Percentiles rank a stretch among this genome's conserved stretches.
Conservation (phyloP, 2,113 vertebrate species). For the human (Homo sapiens) region DNA sequence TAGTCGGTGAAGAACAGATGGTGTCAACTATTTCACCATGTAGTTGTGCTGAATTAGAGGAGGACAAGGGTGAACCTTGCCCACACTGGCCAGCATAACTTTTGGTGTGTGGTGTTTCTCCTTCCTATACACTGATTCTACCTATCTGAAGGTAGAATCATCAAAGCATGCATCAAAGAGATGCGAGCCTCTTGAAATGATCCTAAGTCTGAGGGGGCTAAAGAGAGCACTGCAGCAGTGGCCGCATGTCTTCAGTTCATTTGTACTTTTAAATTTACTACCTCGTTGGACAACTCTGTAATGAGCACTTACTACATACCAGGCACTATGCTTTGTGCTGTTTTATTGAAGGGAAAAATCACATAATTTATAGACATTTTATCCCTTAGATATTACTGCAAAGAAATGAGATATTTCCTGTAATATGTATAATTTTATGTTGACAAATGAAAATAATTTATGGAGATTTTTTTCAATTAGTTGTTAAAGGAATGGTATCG, state of each 20-base stretch:
- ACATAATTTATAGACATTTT: neutral
- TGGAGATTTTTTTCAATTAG: neutral
- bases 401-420: neutral
- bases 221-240: neutral
- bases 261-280: neutral
- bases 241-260: neutral
- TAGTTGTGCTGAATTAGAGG: neutral
- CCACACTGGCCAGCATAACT: neutral
- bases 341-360: neutral
- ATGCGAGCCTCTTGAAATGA: neutral
- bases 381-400: neutral
- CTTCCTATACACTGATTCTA: neutral
- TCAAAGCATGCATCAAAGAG: neutral
- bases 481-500: neutral
- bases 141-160: neutral
- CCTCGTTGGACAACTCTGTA: neutral
- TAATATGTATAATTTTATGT: neutral
- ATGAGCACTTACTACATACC: neutral
- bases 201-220: neutral
- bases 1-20: neutral
- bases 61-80: accelerated
- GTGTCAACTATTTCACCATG: neutral
- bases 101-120: neutral
- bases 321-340: neutral
- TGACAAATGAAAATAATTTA: neutral